Conservation (phyloP, 2,113 vertebrate genomes). For the Dicrurus megarhynchus region DNA sequence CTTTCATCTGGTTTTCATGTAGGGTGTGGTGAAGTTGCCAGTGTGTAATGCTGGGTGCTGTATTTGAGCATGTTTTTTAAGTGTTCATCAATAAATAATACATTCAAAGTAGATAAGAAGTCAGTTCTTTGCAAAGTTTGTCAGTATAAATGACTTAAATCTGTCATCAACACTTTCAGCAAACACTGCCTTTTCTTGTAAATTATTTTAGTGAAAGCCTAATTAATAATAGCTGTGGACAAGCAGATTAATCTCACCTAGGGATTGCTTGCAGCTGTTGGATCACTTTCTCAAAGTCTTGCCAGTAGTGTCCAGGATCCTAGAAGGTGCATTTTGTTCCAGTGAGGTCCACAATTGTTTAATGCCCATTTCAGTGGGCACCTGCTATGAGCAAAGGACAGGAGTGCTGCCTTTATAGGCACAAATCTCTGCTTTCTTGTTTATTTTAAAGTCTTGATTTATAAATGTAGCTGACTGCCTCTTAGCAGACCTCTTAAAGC, state of each 20-base stretch:
- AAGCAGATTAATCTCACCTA: background rate
- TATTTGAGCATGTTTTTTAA: background rate
- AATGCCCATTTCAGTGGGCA: background rate
- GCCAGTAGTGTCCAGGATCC: background rate
- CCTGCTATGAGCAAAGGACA: background rate
- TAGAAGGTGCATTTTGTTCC: background rate
- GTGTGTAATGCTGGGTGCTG: rapidly evolving
- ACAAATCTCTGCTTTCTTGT: background rate
- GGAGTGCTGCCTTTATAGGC: background rate
- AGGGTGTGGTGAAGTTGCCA: background rate
- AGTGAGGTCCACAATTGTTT: background rate
- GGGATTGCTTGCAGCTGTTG: background rate
- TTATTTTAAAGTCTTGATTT: background rate
- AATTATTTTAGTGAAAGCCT: background rate
- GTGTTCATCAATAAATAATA: background rate
- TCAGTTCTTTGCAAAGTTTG: background rate
- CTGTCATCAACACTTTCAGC: background rate
- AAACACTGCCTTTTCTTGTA: background rate
- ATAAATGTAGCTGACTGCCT: background rate
- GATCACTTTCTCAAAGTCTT: background rate
- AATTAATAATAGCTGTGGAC: background rate
- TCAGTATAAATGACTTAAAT: background rate
- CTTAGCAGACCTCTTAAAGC: background rate
- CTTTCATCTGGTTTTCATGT: background rate
- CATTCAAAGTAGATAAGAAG: background rate